These are phyloP conservation scores for Idris sp. DNA, from an alignment of 1,140 invertebrate species.

Conservation along the genomic window DNA sequence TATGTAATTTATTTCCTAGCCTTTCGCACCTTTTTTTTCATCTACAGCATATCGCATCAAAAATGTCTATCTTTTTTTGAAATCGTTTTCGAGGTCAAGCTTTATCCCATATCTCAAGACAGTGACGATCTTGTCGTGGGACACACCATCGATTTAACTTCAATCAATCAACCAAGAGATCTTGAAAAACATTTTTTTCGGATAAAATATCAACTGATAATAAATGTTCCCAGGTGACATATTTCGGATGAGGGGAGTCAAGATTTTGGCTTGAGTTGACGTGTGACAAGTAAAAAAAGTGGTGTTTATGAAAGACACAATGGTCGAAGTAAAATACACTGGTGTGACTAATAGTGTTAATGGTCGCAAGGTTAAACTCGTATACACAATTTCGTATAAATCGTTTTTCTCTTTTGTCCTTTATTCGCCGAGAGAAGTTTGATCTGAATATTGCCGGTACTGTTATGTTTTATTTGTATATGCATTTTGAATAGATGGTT, in stretches of 20 bases:
- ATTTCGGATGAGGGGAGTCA: slow-evolving; percentile 13
- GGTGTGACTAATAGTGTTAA: slow-evolving; percentile 21
- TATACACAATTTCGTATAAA: not conserved
- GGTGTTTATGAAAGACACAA: slow-evolving; percentile 27
- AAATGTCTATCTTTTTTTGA: slow-evolving; percentile 55
- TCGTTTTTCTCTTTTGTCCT: not conserved
- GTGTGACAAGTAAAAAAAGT: slow-evolving; percentile 32
- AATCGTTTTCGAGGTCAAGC: slow-evolving; percentile 54
- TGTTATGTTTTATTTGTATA: slow-evolving; percentile 6
- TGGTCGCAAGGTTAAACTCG: slow-evolving; percentile 2
- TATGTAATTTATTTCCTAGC: slow-evolving; percentile 73
- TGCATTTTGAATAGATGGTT: slow-evolving; percentile 1
- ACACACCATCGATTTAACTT: slow-evolving; percentile 44
- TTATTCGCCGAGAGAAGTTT: not conserved
- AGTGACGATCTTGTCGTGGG: slow-evolving; percentile 51
- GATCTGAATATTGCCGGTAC: slow-evolving; percentile 12
- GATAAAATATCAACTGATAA: slow-evolving; percentile 32
- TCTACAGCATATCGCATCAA: slow-evolving; percentile 33
- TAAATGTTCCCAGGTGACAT: slow-evolving; percentile 37
- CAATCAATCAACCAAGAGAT: slow-evolving; percentile 47
- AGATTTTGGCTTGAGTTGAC: slow-evolving; percentile 17
- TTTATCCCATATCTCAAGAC: slow-evolving; percentile 41
- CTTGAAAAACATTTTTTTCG: slow-evolving; percentile 14
- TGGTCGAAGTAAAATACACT: slow-evolving; percentile 5
- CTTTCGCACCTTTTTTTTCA: slow-evolving; percentile 55